These are phyloP conservation scores for Gasteruption jaculator DNA, from an alignment of 2,888 invertebrate genomes.

Conservation along the genomic window DNA sequence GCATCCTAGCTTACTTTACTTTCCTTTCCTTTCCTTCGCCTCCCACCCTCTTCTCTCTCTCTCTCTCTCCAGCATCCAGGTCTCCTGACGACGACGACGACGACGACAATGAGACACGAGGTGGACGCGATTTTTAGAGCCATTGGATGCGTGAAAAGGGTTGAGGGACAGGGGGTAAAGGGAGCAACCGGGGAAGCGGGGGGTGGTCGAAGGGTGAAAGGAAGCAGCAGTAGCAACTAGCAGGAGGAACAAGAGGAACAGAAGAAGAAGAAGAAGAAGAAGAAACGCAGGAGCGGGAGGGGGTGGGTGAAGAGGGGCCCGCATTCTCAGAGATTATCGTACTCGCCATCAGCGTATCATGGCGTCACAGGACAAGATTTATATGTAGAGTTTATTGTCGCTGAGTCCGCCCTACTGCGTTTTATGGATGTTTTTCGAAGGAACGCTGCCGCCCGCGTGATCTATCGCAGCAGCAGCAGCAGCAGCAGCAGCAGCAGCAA, in stretches of 20 bases:
- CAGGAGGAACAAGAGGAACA: constrained; percentile 20
- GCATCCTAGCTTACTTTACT: background rate
- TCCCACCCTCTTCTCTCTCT: background rate
- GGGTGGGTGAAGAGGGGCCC: constrained; percentile 41
- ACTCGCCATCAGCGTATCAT: constrained; percentile 53
- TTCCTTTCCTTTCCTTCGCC: constrained; percentile 2
- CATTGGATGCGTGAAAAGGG: constrained; percentile 10
- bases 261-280: constrained; percentile 15
- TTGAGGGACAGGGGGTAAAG: constrained; percentile 15
- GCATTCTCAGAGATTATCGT: constrained; percentile 53
- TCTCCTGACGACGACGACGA: background rate
- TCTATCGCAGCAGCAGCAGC: constrained; percentile 46
- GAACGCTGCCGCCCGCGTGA: constrained; percentile 50
- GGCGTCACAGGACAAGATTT: constrained; percentile 52
- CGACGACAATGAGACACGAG: background rate
- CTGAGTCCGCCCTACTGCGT: constrained; percentile 53
- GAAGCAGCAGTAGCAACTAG: constrained; percentile 21
- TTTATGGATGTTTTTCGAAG: constrained; percentile 54
- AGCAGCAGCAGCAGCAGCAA: too few species aligned
- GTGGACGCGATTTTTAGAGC: too few species aligned
- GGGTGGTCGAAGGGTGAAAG: constrained; percentile 19
- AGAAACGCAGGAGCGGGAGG: constrained; percentile 22
- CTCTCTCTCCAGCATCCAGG: background rate
- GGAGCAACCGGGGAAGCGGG: constrained; percentile 21
- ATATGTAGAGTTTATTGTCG: constrained; percentile 53